Conservation (phyloP, 2,113 vertebrate species). For the Lagenorhynchus albirostris region DNA sequence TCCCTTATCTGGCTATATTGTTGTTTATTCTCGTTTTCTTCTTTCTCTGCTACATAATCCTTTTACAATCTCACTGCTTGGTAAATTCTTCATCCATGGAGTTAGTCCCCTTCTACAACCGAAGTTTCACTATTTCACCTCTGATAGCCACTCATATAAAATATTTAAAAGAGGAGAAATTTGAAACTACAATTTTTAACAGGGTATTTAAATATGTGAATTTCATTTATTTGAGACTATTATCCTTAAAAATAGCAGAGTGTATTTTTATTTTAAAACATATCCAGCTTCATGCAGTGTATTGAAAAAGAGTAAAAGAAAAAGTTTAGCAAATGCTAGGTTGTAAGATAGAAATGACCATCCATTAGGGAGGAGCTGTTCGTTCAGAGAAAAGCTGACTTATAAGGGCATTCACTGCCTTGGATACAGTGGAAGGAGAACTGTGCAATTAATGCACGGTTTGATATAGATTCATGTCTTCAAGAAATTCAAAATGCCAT, state of each 20-base stretch:
- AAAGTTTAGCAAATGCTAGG: not conserved
- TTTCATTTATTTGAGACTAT: constrained; percentile 12
- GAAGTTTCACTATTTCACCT: not conserved
- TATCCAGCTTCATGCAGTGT: not conserved
- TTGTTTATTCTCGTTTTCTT: not conserved
- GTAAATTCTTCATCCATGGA: not conserved
- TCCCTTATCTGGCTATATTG: not conserved
- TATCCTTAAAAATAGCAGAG: not conserved
- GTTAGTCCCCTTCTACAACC: not conserved
- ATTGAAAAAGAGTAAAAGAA: not conserved
- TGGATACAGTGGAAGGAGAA: not conserved
- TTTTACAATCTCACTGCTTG: not conserved
- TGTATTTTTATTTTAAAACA: constrained; percentile 8
- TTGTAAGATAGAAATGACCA: not conserved
- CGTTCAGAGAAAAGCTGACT: not conserved
- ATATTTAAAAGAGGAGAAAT: not conserved
- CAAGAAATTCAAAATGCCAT: not conserved
- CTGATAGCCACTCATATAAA: not conserved
- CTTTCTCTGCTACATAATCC: too few relatives aligned
- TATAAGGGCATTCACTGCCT: not conserved
- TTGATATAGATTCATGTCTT: not conserved
- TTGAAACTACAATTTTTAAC: not conserved
- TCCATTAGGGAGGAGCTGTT: not conserved
- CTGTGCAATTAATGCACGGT: not conserved
- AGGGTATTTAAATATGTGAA: not conserved